Percentiles rank a stretch among this genome's conserved stretches.
phyloP scores from a whole-genome alignment of 2,888 invertebrate species.

The Chironomus tentans region DNA sequence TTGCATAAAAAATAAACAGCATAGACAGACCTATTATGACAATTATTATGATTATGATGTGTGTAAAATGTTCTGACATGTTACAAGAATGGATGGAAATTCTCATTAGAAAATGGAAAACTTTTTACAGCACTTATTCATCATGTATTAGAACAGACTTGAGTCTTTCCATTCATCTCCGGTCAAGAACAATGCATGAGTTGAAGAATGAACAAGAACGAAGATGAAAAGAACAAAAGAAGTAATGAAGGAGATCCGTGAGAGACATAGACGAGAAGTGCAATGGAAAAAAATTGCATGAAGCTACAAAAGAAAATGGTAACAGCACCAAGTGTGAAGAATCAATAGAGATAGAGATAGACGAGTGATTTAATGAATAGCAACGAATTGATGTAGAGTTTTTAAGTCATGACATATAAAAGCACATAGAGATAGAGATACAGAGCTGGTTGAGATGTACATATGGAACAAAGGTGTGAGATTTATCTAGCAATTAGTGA shows the following conservation, averaged over 20 bases:
- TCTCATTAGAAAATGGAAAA: not conserved
- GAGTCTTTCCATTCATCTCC: not conserved
- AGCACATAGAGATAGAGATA: no score
- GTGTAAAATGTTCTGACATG: not conserved
- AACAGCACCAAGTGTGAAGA: no score
- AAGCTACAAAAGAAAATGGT: no score
- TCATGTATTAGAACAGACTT: not conserved
- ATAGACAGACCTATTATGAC: not conserved
- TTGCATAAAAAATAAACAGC: no score
- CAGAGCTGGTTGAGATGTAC: not conserved
- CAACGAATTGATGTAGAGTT: no score
- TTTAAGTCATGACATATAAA: no score
- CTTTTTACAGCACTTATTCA: not conserved
- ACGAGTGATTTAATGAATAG: no score
- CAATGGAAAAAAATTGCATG: no score
- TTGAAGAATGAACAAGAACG: not conserved
- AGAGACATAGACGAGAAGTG: not conserved
- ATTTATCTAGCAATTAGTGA: slow-evolving; percentile 4
- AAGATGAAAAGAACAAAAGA: not conserved
- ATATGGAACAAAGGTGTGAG: not conserved
- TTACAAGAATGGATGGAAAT: not conserved
- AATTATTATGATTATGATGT: not conserved
- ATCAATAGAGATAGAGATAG: no score
- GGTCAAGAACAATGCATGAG: not conserved
- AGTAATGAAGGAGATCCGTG: not conserved